Evolutionary conservation across 2,113 vertebrate genomes (phyloP).

Genomic region (Melanocharis versteri): DNA sequence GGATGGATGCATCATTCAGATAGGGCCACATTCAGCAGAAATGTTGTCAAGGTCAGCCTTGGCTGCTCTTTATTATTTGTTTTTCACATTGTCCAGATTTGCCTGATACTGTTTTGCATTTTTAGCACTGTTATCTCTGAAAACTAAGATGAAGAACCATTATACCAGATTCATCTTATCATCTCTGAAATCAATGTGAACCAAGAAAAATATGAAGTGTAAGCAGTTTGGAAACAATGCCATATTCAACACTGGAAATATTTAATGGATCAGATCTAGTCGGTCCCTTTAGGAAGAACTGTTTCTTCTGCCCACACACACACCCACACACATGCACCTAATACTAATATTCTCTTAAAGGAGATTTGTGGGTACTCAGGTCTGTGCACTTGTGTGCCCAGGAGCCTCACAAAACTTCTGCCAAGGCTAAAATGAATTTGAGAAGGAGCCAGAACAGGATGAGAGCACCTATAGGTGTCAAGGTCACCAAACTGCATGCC

Average conservation of each 20-base stretch:
- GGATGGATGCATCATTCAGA: not conserved
- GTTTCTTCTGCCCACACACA: not conserved
- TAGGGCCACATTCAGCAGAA: not conserved
- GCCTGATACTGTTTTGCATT: not conserved
- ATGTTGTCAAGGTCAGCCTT: not conserved
- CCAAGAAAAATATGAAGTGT: not conserved
- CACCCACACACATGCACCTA: fast-evolving
- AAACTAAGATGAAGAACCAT: not conserved
- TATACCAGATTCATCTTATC: not conserved
- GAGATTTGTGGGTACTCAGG: not conserved
- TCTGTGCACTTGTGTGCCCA: not conserved
- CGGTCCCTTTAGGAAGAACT: not conserved
- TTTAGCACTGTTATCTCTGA: not conserved
- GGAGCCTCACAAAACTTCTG: not conserved
- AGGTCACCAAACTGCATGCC: not conserved
- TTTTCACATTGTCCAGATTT: not conserved
- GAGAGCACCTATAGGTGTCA: not conserved
- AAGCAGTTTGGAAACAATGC: not conserved
- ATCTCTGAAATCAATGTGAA: not conserved
- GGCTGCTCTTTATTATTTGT: not conserved
- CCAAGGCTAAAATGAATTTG: not conserved
- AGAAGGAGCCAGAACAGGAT: not conserved
- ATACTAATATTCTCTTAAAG: not conserved
- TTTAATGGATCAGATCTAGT: not conserved
- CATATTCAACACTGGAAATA: not conserved